Evolutionary conservation across 2,113 vertebrate species (phyloP).

Genomic region (Camarhynchus parvulus): DNA sequence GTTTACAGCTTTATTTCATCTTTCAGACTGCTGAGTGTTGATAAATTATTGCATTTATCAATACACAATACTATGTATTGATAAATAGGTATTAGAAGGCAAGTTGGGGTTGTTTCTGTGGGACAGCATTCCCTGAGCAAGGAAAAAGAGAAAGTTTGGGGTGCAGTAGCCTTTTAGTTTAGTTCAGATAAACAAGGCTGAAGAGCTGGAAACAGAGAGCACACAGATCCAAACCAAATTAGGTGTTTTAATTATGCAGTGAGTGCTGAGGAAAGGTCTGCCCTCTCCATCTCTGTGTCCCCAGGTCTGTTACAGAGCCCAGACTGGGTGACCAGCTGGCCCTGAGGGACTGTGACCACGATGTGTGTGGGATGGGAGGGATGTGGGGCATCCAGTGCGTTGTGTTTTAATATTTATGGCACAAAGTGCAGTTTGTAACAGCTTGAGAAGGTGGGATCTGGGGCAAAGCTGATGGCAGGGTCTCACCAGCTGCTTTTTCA

Average conservation of each 20-base stretch:
- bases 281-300: background rate
- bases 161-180: background rate
- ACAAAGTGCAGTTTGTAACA: background rate
- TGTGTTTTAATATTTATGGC: background rate
- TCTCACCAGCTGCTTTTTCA: background rate
- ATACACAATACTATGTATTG: background rate
- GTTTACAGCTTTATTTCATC: background rate
- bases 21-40: background rate
- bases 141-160: background rate
- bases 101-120: background rate
- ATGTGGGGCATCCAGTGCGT: background rate
- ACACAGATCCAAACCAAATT: background rate
- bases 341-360: background rate
- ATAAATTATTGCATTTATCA: too few relatives aligned
- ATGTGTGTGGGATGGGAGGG: accelerated
- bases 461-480: background rate
- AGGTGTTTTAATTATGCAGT: background rate
- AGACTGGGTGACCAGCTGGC: background rate
- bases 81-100: background rate
- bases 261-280: background rate
- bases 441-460: background rate
- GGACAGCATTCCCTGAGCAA: background rate
- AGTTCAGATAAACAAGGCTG: background rate
- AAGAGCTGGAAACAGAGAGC: background rate
- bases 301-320: background rate